A percentile compares a stretch with the other conserved stretches of the same genome.
These are phyloP conservation scores for Drosophila azteca DNA, from an alignment of 1,140 invertebrate genomes.

Conservation along the genomic window DNA sequence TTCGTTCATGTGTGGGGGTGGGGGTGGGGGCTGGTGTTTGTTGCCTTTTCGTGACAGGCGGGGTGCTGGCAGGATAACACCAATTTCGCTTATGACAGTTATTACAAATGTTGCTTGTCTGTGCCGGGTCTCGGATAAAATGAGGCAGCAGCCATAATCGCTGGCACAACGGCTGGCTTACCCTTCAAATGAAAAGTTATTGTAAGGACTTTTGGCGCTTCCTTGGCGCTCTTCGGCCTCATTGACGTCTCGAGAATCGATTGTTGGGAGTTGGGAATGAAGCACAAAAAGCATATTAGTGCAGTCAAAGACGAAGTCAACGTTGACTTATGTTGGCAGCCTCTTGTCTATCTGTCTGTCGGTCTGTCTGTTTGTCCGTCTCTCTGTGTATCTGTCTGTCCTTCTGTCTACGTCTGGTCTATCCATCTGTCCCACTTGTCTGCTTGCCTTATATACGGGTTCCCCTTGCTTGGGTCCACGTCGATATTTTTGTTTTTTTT, in stretches of 20 bases:
- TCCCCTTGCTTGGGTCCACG: too few relatives aligned
- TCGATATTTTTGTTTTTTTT: slow-evolving; percentile 8
- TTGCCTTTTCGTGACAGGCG: not conserved
- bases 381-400: slow-evolving; percentile 7
- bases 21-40: too few relatives aligned
- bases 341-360: slow-evolving; percentile 25
- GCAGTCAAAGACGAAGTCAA: slow-evolving; percentile 24
- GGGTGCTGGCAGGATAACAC: slow-evolving; percentile 61
- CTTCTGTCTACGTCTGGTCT: slow-evolving; percentile 3
- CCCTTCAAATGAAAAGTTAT: slow-evolving; percentile 72
- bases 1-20: slow-evolving; percentile 38
- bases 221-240: slow-evolving; percentile 27
- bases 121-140: slow-evolving; percentile 36
- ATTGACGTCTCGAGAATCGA: slow-evolving; percentile 55
- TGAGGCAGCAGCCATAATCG: slow-evolving; percentile 51
- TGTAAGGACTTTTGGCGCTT: slow-evolving; percentile 47
- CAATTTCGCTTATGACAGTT: slow-evolving; percentile 80
- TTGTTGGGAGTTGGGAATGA: slow-evolving; percentile 27
- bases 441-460: too few relatives aligned
- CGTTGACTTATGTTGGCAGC: slow-evolving; percentile 44
- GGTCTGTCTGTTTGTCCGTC: slow-evolving; percentile 7
- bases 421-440: not conserved
- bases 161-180: slow-evolving; percentile 61
- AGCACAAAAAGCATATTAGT: slow-evolving; percentile 54
- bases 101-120: slow-evolving; percentile 73